Evolutionary conservation across 2,888 invertebrate genomes (phyloP).

Genomic region (Steinernema hermaphroditum): DNA sequence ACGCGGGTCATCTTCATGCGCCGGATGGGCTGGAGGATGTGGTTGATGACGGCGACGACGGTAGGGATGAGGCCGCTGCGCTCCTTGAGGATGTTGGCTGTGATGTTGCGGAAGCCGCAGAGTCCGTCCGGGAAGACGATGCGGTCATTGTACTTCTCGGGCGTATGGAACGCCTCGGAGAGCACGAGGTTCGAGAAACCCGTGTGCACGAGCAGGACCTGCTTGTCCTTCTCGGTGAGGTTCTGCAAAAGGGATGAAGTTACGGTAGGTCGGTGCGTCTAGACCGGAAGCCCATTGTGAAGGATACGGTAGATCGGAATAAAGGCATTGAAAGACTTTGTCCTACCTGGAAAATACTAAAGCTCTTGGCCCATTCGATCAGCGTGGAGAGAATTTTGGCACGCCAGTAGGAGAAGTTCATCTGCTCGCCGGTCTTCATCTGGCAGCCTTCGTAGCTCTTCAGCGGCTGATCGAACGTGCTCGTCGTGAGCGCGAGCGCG

Average conservation of each 20-base stretch:
- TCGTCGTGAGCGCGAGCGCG: constrained; percentile 36
- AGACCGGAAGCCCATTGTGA: too few relatives aligned
- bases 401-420: constrained; percentile 64
- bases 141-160: constrained; percentile 59
- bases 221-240: constrained; percentile 45
- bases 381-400: constrained; percentile 62
- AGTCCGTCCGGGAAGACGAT: constrained; percentile 65
- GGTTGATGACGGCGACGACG: constrained; percentile 65
- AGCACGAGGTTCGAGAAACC: constrained; percentile 63
- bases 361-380: constrained; percentile 65
- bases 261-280: neutral
- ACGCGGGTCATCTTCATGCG: constrained; percentile 61
- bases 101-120: constrained; percentile 62
- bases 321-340: too few relatives aligned
- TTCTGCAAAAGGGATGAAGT: constrained; percentile 49
- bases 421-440: constrained; percentile 45
- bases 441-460: constrained; percentile 36
- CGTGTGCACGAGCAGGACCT: constrained; percentile 60
- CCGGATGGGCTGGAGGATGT: constrained; percentile 62
- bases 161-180: constrained; percentile 65
- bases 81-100: constrained; percentile 55
- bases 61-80: constrained; percentile 62
- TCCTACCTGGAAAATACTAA: constrained; percentile 52
- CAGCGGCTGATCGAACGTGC: constrained; percentile 32
- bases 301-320: too few relatives aligned